Conservation (phyloP, 1,140 invertebrate species). For the Venturia canescens region DNA sequence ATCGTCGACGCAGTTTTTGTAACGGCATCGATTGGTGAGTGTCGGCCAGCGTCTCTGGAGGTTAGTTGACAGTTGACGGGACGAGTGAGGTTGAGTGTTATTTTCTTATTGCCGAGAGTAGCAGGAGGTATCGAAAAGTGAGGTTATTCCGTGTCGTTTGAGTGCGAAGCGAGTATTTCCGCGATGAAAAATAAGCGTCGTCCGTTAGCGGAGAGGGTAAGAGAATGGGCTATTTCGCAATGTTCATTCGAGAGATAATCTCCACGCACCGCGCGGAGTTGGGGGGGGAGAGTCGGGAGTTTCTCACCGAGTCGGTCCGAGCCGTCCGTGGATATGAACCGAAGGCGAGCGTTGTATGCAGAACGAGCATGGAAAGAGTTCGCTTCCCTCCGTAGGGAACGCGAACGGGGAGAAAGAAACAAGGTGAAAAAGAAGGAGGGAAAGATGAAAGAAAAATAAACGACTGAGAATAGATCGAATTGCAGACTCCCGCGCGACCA, state of each 20-base stretch:
- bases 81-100: too few species aligned
- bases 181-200: conserved; percentile 15
- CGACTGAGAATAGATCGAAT: conserved; percentile 56
- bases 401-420: background rate
- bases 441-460: conserved; percentile 1
- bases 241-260: conserved; percentile 25
- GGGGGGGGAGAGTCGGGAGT: background rate
- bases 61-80: too few species aligned
- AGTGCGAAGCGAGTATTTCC: too few species aligned
- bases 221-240: conserved; percentile 10
- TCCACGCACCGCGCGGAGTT: conserved; percentile 29
- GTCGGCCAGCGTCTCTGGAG: too few species aligned
- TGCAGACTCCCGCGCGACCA: conserved; percentile 52
- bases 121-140: too few species aligned
- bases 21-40: too few species aligned
- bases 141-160: too few species aligned
- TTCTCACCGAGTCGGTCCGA: background rate
- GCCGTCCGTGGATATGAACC: background rate
- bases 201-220: conserved; percentile 22
- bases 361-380: background rate
- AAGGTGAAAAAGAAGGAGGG: background rate
- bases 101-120: too few species aligned
- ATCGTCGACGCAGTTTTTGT: too few species aligned
- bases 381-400: background rate
- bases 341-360: background rate